A percentile compares a stretch with the other conserved stretches of the same genome.
These are phyloP conservation scores for Diadegma fenestrale DNA, from an alignment of 2,888 invertebrate species.

Conservation along the genomic window DNA sequence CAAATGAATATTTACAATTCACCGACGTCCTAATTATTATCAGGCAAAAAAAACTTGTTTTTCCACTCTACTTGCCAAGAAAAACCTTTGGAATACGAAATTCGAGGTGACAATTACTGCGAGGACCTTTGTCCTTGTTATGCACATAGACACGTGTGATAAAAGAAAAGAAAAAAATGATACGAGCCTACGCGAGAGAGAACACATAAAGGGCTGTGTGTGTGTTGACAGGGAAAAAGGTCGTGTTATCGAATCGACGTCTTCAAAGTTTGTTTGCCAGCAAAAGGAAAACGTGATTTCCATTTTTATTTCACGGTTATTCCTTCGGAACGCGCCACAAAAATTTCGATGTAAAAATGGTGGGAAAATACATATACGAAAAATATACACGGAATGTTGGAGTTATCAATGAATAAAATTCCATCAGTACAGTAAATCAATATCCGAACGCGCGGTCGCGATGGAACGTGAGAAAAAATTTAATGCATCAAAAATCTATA, in stretches of 20 bases:
- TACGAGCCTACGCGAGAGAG: background rate
- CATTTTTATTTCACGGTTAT: conserved; percentile 50
- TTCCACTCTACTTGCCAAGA: background rate
- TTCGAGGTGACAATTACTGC: conserved; percentile 55
- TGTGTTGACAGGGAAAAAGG: conserved; percentile 41
- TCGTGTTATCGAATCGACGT: conserved; percentile 36
- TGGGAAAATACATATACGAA: background rate
- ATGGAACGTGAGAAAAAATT: conserved; percentile 31
- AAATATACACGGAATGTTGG: conserved; percentile 1
- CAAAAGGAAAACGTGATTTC: conserved; percentile 59
- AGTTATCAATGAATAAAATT: conserved; percentile 10
- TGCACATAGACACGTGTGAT: background rate
- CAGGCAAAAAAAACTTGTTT: conserved; percentile 55
- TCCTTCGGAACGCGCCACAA: conserved; percentile 1
- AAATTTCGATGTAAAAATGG: background rate
- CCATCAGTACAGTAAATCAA: conserved; percentile 1
- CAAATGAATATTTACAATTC: conserved; percentile 24
- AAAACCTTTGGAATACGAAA: conserved; percentile 51
- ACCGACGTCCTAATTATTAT: conserved; percentile 48
- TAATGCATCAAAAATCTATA: background rate
- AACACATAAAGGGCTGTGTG: conserved; percentile 2
- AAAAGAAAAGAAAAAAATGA: background rate
- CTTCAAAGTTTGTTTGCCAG: conserved; percentile 43
- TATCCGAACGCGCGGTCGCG: background rate
- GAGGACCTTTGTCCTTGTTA: conserved; percentile 22